Evolutionary conservation across 2,113 vertebrate genomes (phyloP).

Genomic region (Hystrix cristata): DNA sequence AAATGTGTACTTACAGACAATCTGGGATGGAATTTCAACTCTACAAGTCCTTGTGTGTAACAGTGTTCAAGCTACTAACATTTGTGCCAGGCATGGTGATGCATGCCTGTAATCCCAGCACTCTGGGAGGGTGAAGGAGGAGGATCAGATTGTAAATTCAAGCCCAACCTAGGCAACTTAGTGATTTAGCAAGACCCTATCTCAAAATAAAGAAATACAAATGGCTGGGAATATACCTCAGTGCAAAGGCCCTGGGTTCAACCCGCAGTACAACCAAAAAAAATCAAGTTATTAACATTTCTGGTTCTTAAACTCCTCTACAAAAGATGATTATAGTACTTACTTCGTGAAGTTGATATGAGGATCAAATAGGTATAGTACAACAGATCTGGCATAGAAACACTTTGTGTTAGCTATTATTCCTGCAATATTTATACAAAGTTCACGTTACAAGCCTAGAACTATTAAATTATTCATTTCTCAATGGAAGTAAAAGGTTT

Average conservation of each 20-base stretch:
- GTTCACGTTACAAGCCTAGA: not conserved
- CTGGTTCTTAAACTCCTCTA: conserved; percentile 27
- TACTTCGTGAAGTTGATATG: not conserved
- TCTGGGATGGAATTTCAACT: not conserved
- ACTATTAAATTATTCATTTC: not conserved
- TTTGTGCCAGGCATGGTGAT: not conserved
- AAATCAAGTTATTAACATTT: not conserved
- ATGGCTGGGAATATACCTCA: not conserved
- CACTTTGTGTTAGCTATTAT: not conserved
- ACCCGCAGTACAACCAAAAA: not conserved
- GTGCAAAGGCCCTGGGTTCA: not conserved
- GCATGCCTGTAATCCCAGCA: not conserved
- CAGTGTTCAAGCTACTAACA: not conserved
- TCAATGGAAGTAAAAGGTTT: not conserved
- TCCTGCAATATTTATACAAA: not conserved
- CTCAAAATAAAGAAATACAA: not conserved
- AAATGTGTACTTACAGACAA: conserved; percentile 2
- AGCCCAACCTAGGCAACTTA: not conserved
- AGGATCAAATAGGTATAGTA: not conserved
- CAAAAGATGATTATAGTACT: not conserved
- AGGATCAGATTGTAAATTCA: not conserved
- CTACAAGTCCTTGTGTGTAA: not conserved
- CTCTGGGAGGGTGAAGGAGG: not conserved
- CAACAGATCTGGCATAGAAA: not conserved
- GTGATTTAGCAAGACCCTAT: not conserved